Conservation (phyloP, 2,888 invertebrate genomes). For the Temnothorax unifasciatus region DNA sequence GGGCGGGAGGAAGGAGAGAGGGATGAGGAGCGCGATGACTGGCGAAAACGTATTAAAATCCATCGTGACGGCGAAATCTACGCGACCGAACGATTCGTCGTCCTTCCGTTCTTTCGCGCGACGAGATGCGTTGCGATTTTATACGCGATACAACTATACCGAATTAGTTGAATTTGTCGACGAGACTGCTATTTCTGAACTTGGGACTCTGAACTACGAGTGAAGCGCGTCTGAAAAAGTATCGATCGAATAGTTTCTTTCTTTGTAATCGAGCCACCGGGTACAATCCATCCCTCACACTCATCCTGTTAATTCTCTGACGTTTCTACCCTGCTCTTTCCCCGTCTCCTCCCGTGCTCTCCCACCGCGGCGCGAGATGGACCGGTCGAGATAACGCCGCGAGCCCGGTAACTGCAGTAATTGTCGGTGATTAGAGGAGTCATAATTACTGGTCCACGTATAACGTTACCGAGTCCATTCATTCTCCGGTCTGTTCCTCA, state of each 20-base stretch:
- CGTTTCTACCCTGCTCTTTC: constrained; percentile 25
- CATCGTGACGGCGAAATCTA: constrained; percentile 22
- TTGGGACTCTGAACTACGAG: background rate
- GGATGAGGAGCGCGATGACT: constrained; percentile 66
- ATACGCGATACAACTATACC: background rate
- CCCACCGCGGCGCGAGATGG: constrained; percentile 76
- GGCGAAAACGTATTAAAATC: constrained; percentile 71
- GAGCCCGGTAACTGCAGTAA: constrained; percentile 84
- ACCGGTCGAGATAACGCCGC: constrained; percentile 83
- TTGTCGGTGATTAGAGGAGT: constrained; percentile 85
- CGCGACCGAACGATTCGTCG: constrained; percentile 20
- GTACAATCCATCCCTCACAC: constrained; percentile 14
- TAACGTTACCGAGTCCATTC: constrained; percentile 82
- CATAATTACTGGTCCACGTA: constrained; percentile 83
- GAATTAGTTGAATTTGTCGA: background rate
- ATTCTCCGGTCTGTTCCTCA: constrained; percentile 76
- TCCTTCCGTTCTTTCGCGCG: constrained; percentile 29
- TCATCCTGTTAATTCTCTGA: constrained; percentile 51
- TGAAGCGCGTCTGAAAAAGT: background rate
- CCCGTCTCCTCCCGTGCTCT: constrained; percentile 44
- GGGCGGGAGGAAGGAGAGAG: background rate
- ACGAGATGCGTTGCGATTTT: background rate
- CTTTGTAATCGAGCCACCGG: constrained; percentile 25
- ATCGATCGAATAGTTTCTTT: background rate
- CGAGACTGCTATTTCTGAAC: background rate